Percentiles rank a stretch among this genome's conserved stretches.
Conservation (phyloP, 2,888 invertebrate species). For the Drosophila affinis region DNA sequence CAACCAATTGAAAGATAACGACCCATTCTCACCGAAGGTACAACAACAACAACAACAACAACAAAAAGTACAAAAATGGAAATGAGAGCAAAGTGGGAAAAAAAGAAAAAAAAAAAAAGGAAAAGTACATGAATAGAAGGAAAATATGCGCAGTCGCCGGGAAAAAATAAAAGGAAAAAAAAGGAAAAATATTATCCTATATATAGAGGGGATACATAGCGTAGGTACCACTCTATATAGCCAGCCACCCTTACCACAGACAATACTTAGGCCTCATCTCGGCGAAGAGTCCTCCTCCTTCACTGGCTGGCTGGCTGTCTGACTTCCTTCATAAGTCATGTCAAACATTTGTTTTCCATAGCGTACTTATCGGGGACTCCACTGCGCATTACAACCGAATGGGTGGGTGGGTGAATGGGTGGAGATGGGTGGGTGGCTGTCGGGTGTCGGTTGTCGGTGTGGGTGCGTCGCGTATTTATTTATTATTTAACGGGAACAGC, state of each 20-base stretch:
- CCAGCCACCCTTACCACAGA: constrained; percentile 15
- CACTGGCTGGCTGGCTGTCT: not conserved
- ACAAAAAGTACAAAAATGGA: not conserved
- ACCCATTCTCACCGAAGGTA: constrained; percentile 5
- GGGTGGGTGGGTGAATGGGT: not conserved
- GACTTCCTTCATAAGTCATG: constrained; percentile 1
- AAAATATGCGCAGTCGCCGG: constrained; percentile 64
- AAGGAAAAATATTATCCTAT: too few species aligned
- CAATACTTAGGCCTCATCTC: constrained; percentile 1
- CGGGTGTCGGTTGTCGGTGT: not conserved
- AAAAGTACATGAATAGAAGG: constrained; percentile 9
- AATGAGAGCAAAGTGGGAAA: not conserved
- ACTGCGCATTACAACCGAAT: constrained; percentile 40
- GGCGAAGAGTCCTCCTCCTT: not conserved
- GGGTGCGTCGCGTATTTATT: constrained; percentile 55
- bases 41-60: not conserved
- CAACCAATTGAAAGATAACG: constrained; percentile 52
- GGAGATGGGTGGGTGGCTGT: not conserved
- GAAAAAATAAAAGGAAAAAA: constrained; percentile 20
- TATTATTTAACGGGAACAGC: constrained; percentile 68
- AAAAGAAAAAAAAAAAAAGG: not conserved
- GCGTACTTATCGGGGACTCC: constrained; percentile 41
- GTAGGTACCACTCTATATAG: not conserved
- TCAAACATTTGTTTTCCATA: constrained; percentile 22
- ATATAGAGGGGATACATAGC: not conserved